phyloP scores from a whole-genome alignment of 1,140 invertebrate genomes.

The Drosophila lacteicornis region DNA sequence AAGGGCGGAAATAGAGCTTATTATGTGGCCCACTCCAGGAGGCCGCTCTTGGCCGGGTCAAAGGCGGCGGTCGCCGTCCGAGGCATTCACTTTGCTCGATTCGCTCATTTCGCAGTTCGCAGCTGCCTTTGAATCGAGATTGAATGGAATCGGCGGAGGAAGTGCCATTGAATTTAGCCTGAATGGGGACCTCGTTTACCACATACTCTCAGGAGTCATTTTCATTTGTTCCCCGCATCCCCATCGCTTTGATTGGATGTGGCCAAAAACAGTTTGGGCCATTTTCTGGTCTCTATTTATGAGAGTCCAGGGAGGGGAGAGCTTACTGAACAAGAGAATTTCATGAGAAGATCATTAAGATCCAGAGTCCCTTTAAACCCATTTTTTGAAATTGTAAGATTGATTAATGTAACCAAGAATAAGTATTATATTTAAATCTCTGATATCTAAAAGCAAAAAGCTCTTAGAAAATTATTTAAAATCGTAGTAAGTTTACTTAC shows the following conservation, averaged over 20 bases:
- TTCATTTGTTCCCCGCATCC: conserved; percentile 25
- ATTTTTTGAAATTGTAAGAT: not conserved
- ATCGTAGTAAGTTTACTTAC: not conserved
- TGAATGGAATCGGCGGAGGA: conserved; percentile 64
- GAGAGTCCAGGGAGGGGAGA: not conserved
- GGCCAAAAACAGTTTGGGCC: conserved; percentile 34
- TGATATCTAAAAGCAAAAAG: too few relatives aligned
- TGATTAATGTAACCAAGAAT: not conserved
- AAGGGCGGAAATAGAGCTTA: conserved; percentile 70
- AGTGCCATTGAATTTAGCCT: conserved; percentile 64
- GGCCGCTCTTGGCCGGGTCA: conserved; percentile 19
- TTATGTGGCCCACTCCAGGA: conserved; percentile 52
- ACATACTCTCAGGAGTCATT: conserved; percentile 66
- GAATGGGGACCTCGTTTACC: conserved; percentile 64
- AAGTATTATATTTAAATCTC: not conserved
- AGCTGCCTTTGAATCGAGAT: conserved; percentile 74
- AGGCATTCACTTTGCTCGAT: conserved; percentile 34
- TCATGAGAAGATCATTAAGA: too few relatives aligned
- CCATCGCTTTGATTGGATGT: conserved; percentile 17
- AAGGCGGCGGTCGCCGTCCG: conserved; percentile 3
- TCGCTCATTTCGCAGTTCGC: conserved; percentile 69
- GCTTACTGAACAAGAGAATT: not conserved
- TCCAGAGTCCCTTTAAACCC: not conserved
- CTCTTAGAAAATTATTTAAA: too few relatives aligned
- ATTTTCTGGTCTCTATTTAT: conserved; percentile 55